These are phyloP conservation scores for Eptesicus fuscus DNA, from an alignment of 2,113 vertebrate genomes.

Conservation along the genomic window DNA sequence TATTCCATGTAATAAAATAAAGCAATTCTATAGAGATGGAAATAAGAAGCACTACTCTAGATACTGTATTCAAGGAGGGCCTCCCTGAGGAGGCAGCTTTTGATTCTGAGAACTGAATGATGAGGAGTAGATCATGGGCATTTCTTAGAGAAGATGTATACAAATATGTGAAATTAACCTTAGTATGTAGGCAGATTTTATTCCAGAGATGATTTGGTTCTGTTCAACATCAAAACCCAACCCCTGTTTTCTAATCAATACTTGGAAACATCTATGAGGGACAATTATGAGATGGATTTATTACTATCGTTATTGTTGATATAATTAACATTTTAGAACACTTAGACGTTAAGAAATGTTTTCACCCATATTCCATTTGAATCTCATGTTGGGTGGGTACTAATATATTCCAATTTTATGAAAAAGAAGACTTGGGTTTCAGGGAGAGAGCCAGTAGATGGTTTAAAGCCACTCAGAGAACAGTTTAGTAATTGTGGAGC, in stretches of 20 bases:
- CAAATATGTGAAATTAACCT: neutral
- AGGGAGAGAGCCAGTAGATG: neutral
- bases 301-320: constrained; percentile 24
- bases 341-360: neutral
- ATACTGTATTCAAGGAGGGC: neutral
- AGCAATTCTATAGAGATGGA: neutral
- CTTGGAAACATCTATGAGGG: neutral
- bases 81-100: neutral
- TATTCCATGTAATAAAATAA: neutral
- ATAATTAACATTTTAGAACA: constrained; percentile 5
- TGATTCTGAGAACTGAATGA: neutral
- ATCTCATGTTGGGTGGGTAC: neutral
- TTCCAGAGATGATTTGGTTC: neutral
- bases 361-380: neutral
- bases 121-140: neutral
- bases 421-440: neutral
- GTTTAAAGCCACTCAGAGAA: neutral
- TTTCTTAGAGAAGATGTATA: neutral
- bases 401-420: neutral
- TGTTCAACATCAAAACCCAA: neutral
- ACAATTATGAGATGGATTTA: neutral
- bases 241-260: neutral
- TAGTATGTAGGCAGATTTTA: neutral
- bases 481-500: neutral
- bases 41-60: neutral